These are phyloP conservation scores for Amphipyra tragopoginis DNA, from an alignment of 2,888 invertebrate genomes.

Conservation along the genomic window DNA sequence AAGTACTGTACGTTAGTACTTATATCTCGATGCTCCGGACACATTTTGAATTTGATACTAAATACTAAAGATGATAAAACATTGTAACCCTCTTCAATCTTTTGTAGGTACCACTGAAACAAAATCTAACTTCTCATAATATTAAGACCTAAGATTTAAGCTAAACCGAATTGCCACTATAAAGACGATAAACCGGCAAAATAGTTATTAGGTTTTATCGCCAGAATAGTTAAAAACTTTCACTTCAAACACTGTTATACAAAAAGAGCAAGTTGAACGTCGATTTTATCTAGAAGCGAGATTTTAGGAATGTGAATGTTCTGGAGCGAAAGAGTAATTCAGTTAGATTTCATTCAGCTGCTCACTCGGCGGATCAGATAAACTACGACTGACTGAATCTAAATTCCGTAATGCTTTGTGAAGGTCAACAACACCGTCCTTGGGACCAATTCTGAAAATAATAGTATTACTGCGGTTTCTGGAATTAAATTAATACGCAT, in stretches of 20 bases:
- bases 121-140: background rate
- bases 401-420: slow-evolving; percentile 28
- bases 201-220: slow-evolving; percentile 37
- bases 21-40: too few species aligned
- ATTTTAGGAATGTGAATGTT: slow-evolving; percentile 35
- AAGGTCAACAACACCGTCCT: slow-evolving; percentile 28
- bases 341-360: slow-evolving; percentile 40
- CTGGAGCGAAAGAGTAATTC: slow-evolving; percentile 40
- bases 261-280: slow-evolving; percentile 26
- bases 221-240: slow-evolving; percentile 40
- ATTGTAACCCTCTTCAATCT: too few species aligned
- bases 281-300: slow-evolving; percentile 22
- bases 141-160: background rate
- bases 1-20: too few species aligned
- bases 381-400: slow-evolving; percentile 39
- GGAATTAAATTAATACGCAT: slow-evolving; percentile 2
- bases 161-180: slow-evolving; percentile 4
- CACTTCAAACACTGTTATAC: slow-evolving; percentile 10
- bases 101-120: too few species aligned
- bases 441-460: background rate
- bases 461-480: slow-evolving; percentile 19
- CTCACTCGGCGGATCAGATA: slow-evolving; percentile 30
- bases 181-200: slow-evolving; percentile 9
- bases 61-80: too few species aligned
- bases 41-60: too few species aligned